Evolutionary conservation across 1,140 invertebrate genomes (phyloP), one percentile per base, ranked within the genome.

Genomic region (Ceratina japonica): DNA sequence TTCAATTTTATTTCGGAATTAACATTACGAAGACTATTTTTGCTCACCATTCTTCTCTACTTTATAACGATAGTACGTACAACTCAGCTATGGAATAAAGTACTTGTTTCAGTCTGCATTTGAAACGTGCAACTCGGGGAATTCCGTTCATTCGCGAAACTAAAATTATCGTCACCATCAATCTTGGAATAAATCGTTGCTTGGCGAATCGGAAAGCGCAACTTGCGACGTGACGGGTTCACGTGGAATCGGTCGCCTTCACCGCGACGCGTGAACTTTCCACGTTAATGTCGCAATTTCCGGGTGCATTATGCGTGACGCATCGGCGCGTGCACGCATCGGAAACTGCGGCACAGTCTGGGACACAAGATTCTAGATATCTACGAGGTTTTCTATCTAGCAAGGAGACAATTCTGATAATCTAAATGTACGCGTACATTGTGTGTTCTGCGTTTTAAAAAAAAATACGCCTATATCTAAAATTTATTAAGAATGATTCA

Each of bases 251-350:
- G 49, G 24, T 20, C 66, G 49, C 51, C 62, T 71, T 31, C 59
- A 75, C 70, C 63, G 64, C 69, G 71, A 89, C 37, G 37, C 37
- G 88, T 88, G 82, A 85, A 90, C 84, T 87, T 87, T 77, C 86
- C 87, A 71, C 85, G 83, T 89, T 89, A 84, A 85, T 84, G 64
- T 84, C 74, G 75, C 78, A 68, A 81, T 82, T 89, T 87, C 83
- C 79, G 79, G 74, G 84, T 87, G 87, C 87, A 89, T 89, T 86
- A 88, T 89, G 88, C 87, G 87, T 52, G 13, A 77, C 74, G 79
- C 71, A 87, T 56, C n/a, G 16, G 78, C 87, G 79, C 74, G 68
- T 75, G 56, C 51, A 86, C 83, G 82, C 80, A 71, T 44, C 79
- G 80, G 83, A 89, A 89, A 85, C 85, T 77, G 79, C 84, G 87